phyloP scores from a whole-genome alignment of 2,888 invertebrate genomes.

The Agrotis clavis region DNA sequence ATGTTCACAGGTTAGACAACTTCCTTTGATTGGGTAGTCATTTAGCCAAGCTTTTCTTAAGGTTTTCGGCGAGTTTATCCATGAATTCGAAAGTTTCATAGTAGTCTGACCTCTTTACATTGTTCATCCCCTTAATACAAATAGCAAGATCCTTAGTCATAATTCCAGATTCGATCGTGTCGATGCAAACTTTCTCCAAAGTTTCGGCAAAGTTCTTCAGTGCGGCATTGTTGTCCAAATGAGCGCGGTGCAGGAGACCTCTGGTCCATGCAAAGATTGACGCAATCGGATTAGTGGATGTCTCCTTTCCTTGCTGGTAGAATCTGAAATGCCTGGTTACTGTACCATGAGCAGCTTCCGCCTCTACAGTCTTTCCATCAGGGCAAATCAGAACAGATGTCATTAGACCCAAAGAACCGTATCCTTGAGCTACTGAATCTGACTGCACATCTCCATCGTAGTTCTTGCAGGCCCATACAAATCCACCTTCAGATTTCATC shows the following conservation, averaged over 20 bases:
- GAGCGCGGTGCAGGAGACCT: slow-evolving; percentile 98
- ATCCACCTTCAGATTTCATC: slow-evolving; percentile 99
- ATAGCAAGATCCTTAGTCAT: slow-evolving; percentile 99
- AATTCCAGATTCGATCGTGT: slow-evolving; percentile 97
- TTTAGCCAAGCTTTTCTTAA: slow-evolving; percentile 92
- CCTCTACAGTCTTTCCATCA: slow-evolving; percentile 99
- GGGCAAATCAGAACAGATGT: slow-evolving; percentile 99
- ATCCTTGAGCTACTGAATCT: slow-evolving; percentile 99
- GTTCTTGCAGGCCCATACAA: slow-evolving; percentile 99
- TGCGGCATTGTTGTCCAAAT: slow-evolving; percentile 96
- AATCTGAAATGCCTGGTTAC: slow-evolving; percentile 97
- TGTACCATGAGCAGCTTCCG: slow-evolving; percentile 99
- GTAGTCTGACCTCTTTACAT: slow-evolving; percentile 95
- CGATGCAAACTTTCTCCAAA: slow-evolving; percentile 97
- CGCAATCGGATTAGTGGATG: slow-evolving; percentile 99
- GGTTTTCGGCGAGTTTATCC: slow-evolving; percentile 97
- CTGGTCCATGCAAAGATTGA: slow-evolving; percentile 99
- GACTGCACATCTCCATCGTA: slow-evolving; percentile 99
- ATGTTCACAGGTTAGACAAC: slow-evolving; percentile 78
- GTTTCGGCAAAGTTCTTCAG: slow-evolving; percentile 96
- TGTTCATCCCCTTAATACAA: slow-evolving; percentile 98
- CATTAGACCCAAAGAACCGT: slow-evolving; percentile 99
- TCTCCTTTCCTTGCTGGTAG: slow-evolving; percentile 98
- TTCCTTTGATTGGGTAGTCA: slow-evolving; percentile 83
- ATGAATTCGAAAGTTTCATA: slow-evolving; percentile 99